Conservation (phyloP, 2,888 invertebrate species). For the Glaucopsyche alexis region DNA sequence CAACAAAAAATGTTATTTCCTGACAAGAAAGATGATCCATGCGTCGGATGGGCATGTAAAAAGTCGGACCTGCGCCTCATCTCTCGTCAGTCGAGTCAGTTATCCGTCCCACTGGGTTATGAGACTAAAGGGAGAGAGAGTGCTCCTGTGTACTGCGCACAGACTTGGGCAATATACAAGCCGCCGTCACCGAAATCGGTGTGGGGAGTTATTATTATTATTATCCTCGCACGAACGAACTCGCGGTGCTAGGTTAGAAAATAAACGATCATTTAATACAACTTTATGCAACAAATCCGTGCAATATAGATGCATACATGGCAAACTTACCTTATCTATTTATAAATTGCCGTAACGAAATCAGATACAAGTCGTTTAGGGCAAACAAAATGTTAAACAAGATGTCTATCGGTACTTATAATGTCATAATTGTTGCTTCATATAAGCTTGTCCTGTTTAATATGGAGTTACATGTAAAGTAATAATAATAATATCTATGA, state of each 20-base stretch:
- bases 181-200: not conserved
- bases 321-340: conserved; percentile 19
- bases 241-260: too few relatives aligned
- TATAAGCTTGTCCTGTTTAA: not conserved
- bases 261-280: not conserved
- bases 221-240: too few relatives aligned
- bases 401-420: conserved; percentile 18
- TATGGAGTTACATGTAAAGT: not conserved
- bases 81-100: too few relatives aligned
- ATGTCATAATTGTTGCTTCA: conserved; percentile 29
- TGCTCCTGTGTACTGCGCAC: not conserved
- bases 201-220: too few relatives aligned
- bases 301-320: not conserved
- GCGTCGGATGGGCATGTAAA: too few relatives aligned
- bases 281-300: not conserved
- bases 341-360: conserved; percentile 27
- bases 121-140: too few relatives aligned
- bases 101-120: too few relatives aligned
- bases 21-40: too few relatives aligned
- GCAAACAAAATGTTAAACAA: conserved; percentile 25
- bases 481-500: too few relatives aligned
- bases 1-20: too few relatives aligned
- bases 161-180: not conserved
- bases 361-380: conserved; percentile 26
- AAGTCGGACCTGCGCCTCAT: too few relatives aligned